Base-by-base conservation (phyloP, 2,888 invertebrate genomes). In the Apamea epomidion region DNA sequence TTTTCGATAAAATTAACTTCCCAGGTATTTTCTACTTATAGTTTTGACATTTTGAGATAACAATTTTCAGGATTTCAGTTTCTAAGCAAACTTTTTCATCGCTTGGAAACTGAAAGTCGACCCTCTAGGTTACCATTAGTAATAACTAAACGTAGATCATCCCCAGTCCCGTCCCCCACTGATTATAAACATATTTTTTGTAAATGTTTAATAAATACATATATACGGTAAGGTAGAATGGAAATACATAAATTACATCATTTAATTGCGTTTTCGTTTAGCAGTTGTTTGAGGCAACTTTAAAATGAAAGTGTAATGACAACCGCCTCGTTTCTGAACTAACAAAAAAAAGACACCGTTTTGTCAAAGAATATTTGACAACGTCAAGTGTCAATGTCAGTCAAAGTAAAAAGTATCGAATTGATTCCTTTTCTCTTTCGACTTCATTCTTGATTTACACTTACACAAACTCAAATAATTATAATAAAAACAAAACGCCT, bases 1-100 rank as follows among this genome's bases (percentile, higher is more conserved):
- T 54, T 54, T 25, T 10, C 6, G 8, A 54, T 37, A 62, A 62
- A 64, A 54, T 62, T 62, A 64, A 80, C 60, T 67, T 51, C 21
- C 16, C 58, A 48, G 14, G 21, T 74, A 70, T 74, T 72, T 71
- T 21, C 18, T 72, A 18, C 7, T 2, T 32, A n/a, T 0, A n/a
- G n/a, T 12, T 64, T 62, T 62, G 21, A 37, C 62, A 72, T 78
- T 71, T 86, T 89, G 89, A 87, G 84, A 81, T 81, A 79, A 84
- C 78, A 78, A 74, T 64, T 88, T 90, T 86, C 86, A 87, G 83
- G 82, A 45, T 89, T 91, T 91, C 90, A 88, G 92, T 93, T 87
- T 84, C 93, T 69, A 90, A 81, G 93, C 91, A 92, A 91, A 89
- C 79, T 32, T 71, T 71, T 70, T 64, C 25, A 45, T 74, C 18